phyloP scores from a whole-genome alignment of 2,113 vertebrate species.

The Engraulis encrasicolus region DNA sequence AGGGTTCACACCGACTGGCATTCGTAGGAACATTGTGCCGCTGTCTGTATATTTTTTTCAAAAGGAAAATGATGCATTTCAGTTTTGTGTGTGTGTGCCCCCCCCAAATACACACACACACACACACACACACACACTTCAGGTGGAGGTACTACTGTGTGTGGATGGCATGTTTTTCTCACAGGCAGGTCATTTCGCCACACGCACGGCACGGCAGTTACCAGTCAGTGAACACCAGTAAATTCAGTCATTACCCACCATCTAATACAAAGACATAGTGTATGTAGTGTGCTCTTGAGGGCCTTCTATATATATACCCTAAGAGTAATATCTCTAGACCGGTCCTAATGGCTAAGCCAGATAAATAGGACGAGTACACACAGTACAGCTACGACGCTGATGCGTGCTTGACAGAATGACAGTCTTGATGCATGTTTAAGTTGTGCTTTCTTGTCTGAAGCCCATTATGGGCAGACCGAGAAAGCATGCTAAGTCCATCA shows the following conservation, averaged over 20 bases:
- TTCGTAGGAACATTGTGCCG: neutral
- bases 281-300: neutral
- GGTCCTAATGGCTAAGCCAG: neutral
- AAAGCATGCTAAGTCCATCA: conserved; percentile 33
- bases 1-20: neutral
- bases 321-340: neutral
- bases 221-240: neutral
- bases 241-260: neutral
- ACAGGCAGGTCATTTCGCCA: neutral
- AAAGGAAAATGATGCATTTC: neutral
- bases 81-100: neutral
- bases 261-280: neutral
- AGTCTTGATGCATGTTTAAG: neutral
- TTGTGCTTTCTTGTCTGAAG: neutral
- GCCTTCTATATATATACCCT: too few relatives aligned
- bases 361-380: neutral
- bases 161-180: neutral
- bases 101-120: too few relatives aligned
- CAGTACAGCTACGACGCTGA: neutral
- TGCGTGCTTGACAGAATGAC: neutral
- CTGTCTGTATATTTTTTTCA: neutral
- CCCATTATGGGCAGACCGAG: neutral
- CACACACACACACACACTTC: too few relatives aligned
- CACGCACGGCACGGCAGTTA: neutral
- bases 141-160: neutral